A percentile compares a stretch with the other conserved stretches of the same genome.
Conservation (phyloP, 2,888 invertebrate species). For the Steromphala cineraria region DNA sequence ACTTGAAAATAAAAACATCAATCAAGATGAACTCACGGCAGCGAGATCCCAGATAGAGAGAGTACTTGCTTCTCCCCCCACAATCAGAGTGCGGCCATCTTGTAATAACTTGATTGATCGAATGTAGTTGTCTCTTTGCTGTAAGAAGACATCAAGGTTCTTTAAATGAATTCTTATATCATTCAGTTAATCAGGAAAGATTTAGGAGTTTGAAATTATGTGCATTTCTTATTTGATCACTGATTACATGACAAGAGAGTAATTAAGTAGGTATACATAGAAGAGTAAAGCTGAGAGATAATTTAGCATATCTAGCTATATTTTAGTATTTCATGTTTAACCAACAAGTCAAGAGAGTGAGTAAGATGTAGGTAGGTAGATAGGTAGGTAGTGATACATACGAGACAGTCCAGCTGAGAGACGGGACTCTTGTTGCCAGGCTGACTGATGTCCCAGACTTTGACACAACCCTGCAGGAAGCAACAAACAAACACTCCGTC, state of each 20-base stretch:
- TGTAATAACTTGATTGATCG: constrained; percentile 93
- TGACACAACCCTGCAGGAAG: constrained; percentile 86
- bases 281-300: too few relatives aligned
- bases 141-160: constrained; percentile 46
- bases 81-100: constrained; percentile 94
- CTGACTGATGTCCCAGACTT: constrained; percentile 97
- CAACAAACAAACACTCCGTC: constrained; percentile 18
- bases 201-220: too few relatives aligned
- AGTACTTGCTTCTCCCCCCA: constrained; percentile 96
- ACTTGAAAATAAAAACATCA: too few relatives aligned
- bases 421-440: constrained; percentile 87
- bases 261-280: too few relatives aligned
- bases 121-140: constrained; percentile 97
- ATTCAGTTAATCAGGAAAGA: not conserved
- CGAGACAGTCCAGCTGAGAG: constrained; percentile 90
- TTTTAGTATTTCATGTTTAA: not conserved
- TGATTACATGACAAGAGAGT: too few relatives aligned
- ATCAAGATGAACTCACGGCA: constrained; percentile 76
- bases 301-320: too few relatives aligned
- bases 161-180: not conserved
- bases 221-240: too few relatives aligned
- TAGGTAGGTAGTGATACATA: constrained; percentile 76
- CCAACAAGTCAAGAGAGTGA: not conserved
- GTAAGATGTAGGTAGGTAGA: not conserved
- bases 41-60: constrained; percentile 97